Conservation (phyloP, 2,888 invertebrate genomes). For the Yponomeuta plumbellus region DNA sequence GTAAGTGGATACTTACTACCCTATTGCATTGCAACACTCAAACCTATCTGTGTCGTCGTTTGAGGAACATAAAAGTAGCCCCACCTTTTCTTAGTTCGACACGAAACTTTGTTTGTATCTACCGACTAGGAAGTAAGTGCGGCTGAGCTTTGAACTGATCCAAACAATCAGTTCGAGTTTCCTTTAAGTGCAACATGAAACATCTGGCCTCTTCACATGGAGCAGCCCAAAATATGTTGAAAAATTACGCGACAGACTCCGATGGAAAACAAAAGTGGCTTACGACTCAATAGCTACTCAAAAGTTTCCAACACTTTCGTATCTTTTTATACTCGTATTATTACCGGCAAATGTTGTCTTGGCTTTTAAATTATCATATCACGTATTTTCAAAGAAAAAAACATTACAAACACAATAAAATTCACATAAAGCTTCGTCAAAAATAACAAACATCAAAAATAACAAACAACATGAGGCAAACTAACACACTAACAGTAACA, state of each 20-base stretch:
- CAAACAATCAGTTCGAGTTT: slow-evolving; percentile 19
- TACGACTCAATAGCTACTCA: no score
- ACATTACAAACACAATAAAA: no score
- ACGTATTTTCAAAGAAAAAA: no score
- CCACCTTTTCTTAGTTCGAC: slow-evolving; percentile 12
- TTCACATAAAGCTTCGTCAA: no score
- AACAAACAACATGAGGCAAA: no score
- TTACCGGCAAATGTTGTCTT: no score
- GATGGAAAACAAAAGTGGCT: neutral
- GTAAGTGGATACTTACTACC: neutral
- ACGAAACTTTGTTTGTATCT: slow-evolving; percentile 9
- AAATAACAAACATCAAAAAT: no score
- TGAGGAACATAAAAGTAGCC: neutral
- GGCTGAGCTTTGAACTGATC: slow-evolving; percentile 18
- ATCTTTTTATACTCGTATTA: no score
- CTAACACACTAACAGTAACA: no score
- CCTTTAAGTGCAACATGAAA: slow-evolving; percentile 17
- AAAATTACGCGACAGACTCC: neutral
- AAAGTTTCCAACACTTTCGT: no score
- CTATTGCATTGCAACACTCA: neutral
- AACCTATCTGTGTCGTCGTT: neutral
- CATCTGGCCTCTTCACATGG: slow-evolving; percentile 19
- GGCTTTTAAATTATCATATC: no score
- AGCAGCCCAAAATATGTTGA: neutral
- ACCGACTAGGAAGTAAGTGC: slow-evolving; percentile 2